Conservation (phyloP, 92 coral and sea anemone species). For the Siderastrea siderea region DNA sequence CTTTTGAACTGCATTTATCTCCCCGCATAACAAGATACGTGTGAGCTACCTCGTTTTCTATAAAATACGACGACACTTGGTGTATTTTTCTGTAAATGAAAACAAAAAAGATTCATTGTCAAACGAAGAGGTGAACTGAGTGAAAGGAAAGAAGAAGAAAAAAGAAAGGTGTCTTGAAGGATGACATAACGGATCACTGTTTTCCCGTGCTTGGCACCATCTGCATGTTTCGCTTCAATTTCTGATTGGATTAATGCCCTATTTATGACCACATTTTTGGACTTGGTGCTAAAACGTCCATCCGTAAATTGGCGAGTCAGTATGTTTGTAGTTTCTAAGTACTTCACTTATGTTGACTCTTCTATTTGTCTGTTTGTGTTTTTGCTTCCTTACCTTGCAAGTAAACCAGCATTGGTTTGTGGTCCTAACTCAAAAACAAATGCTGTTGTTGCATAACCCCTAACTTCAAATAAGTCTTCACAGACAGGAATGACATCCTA, state of each 20-base stretch:
- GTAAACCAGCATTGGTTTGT: slow-evolving; percentile 44
- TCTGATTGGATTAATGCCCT: too few relatives aligned
- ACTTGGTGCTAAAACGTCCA: too few relatives aligned
- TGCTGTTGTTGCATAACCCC: slow-evolving; percentile 80
- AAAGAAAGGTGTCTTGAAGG: too few relatives aligned
- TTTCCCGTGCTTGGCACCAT: too few relatives aligned
- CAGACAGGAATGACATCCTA: slow-evolving; percentile 75
- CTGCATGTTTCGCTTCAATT: too few relatives aligned
- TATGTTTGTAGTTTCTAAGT: not conserved
- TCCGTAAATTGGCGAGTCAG: not conserved
- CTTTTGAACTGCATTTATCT: slow-evolving; percentile 1
- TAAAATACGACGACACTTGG: slow-evolving; percentile 80
- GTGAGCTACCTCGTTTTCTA: slow-evolving; percentile 89
- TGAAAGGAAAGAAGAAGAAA: too few relatives aligned
- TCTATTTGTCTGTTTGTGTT: not conserved
- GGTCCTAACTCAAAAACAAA: slow-evolving; percentile 83
- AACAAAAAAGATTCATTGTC: too few relatives aligned
- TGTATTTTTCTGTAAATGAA: slow-evolving; percentile 76
- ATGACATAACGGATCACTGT: too few relatives aligned
- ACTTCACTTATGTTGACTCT: not conserved
- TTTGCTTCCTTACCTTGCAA: slow-evolving; percentile 79
- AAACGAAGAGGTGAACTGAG: too few relatives aligned
- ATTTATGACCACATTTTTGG: too few relatives aligned
- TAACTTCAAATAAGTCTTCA: slow-evolving; percentile 81
- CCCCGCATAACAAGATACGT: slow-evolving; percentile 86